phyloP scores from a whole-genome alignment of 2,888 invertebrate genomes.

The Loripinus fragilis region DNA sequence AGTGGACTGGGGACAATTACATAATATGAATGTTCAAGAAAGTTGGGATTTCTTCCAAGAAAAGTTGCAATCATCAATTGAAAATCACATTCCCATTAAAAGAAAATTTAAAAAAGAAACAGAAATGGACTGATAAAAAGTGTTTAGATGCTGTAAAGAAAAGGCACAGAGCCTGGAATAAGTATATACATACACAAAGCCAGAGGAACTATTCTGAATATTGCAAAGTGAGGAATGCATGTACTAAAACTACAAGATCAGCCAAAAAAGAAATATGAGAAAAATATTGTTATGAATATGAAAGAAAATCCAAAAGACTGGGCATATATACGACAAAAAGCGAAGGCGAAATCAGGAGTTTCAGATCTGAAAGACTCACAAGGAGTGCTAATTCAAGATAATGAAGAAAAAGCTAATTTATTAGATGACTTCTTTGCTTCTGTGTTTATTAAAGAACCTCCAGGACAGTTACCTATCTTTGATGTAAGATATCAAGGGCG shows the following conservation, averaged over 20 bases:
- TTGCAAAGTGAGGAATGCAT: slow-evolving; percentile 8
- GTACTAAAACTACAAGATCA: neutral
- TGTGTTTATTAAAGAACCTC: too few relatives aligned
- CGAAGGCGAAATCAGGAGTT: neutral
- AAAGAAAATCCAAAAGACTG: slow-evolving; percentile 18
- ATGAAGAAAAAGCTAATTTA: too few relatives aligned
- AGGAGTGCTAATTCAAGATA: neutral
- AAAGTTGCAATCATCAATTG: neutral
- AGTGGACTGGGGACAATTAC: neutral
- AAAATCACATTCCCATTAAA: neutral
- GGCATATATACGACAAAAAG: slow-evolving; percentile 16
- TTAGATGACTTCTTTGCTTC: too few relatives aligned
- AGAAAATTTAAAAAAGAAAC: neutral
- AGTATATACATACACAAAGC: slow-evolving; percentile 11
- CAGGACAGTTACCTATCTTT: too few relatives aligned
- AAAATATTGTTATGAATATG: slow-evolving; percentile 6
- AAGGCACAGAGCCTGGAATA: slow-evolving; percentile 19
- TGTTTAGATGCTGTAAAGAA: neutral
- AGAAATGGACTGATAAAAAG: neutral
- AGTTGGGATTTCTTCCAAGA: slow-evolving; percentile 7
- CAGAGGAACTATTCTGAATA: neutral
- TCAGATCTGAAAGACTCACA: neutral
- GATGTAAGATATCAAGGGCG: too few relatives aligned
- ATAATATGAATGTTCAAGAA: neutral
- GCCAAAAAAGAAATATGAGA: slow-evolving; percentile 10